Percentiles rank a stretch among this genome's conserved stretches.
Conservation (phyloP, 2,113 vertebrate genomes). For the Puma concolor region DNA sequence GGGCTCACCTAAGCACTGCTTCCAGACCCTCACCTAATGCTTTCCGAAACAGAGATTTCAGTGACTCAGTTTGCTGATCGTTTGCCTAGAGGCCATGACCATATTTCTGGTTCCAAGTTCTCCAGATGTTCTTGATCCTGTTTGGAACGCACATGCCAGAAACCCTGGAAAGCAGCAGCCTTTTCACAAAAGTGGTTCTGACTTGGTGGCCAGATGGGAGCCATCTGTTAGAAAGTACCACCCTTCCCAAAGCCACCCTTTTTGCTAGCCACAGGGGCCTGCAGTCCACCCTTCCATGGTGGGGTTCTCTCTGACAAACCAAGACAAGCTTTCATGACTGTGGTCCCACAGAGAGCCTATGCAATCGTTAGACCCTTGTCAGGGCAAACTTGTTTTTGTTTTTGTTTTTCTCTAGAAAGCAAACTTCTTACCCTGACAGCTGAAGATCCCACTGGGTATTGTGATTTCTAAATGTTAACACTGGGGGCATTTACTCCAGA, state of each 20-base stretch:
- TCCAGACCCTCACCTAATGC: conserved; percentile 68
- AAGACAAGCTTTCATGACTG: neutral
- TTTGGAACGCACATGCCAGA: conserved; percentile 73
- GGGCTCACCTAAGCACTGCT: conserved; percentile 5
- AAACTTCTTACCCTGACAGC: neutral
- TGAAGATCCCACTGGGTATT: neutral
- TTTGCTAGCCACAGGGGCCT: neutral
- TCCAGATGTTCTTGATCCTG: conserved; percentile 81
- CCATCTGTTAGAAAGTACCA: conserved; percentile 69
- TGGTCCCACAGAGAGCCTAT: neutral
- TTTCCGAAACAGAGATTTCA: conserved; percentile 61
- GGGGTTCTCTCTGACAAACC: neutral
- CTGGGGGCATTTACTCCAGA: conserved; percentile 18
- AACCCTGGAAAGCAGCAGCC: conserved; percentile 78
- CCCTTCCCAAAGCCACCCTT: conserved; percentile 45
- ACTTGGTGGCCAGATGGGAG: conserved; percentile 77
- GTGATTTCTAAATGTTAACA: neutral
- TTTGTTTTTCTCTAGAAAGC: conserved; percentile 20
- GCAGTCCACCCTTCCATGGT: neutral
- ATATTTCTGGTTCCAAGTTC: conserved; percentile 71
- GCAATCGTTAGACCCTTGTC: neutral
- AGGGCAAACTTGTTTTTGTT: neutral
- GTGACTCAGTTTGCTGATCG: conserved; percentile 69
- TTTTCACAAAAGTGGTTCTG: conserved; percentile 65
- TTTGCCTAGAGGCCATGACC: conserved; percentile 79